Evolutionary conservation across 2,888 invertebrate genomes (phyloP), one percentile per base, ranked within the genome.

Genomic region (Sinohyriopsis cumingii): DNA sequence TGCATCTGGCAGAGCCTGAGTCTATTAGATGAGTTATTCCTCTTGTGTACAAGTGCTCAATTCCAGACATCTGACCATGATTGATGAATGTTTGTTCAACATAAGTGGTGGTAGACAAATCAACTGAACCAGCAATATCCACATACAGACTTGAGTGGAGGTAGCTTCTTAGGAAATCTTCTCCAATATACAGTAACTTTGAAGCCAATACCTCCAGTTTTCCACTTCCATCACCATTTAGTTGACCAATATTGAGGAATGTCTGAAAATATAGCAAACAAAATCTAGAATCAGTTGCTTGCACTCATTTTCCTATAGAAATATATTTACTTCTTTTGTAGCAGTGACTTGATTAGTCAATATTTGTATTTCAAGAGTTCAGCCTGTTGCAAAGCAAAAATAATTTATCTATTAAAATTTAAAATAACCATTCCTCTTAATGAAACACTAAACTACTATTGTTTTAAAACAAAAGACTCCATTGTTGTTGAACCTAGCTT

Each of bases 201-300:
- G 64, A 67, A 62, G 70, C 57, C 54, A 63, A 57, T 12, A 84
- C 65, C 54, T 73, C 63, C 1, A 84, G 54, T 25, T 72, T 69
- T 19, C 83, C 84, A 20, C 75, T 70, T 28, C 79, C 79, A 68
- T 83, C 83, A 15, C 81, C 80, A 19, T 72, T 75, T 3, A 84
- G 70, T 59, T 77, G 69, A 22, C 73, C 71, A 12, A 83, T 22
- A 22, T 28, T 28, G 15, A 79, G 65, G 2, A 63, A 45, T 24
- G n/a, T 20, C 71, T 71, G 57, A 5, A 63, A 65, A 54, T 28
- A 54, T 20, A 33, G 56, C 1, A n/a, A 45, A 28, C 18, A 18
- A 15, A 45, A 12, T 45, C 45, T 45, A 3, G 9, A 45, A 45
- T 15, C 45, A 15, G 45, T 15, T 45, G 45, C 45, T 45, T 45